A percentile compares a stretch with the other conserved stretches of the same genome.
These are phyloP conservation scores for Cassiopea andromeda DNA, from an alignment of 30 jellyfish, hydroid and myxozoan species.

Conservation along the genomic window DNA sequence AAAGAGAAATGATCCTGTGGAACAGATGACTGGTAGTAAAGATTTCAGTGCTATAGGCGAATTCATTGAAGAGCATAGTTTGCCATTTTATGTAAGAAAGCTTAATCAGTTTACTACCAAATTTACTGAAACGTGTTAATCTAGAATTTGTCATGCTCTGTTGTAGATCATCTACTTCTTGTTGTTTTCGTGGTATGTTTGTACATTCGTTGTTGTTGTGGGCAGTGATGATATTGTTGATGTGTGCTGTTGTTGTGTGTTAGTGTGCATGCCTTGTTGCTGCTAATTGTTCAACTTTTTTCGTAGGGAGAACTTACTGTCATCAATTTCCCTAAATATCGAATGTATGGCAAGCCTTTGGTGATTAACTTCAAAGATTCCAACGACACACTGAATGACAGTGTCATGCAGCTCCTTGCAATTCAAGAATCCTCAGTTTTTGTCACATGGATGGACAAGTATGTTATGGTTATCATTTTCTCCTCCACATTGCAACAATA, in stretches of 20 bases:
- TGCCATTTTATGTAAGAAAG: slow-evolving; percentile 31
- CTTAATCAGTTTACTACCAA: not conserved
- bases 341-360: slow-evolving; percentile 53
- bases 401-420: slow-evolving; percentile 4
- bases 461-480: slow-evolving; percentile 5
- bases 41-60: slow-evolving; percentile 34
- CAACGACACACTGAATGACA: slow-evolving; percentile 1
- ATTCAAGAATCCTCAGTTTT: not conserved
- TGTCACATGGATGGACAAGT: slow-evolving; percentile 78
- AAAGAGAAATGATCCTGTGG: slow-evolving; percentile 48
- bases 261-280: not conserved
- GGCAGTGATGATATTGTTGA: too few relatives aligned
- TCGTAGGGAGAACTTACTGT: slow-evolving; percentile 68
- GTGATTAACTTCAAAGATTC: slow-evolving; percentile 37
- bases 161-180: too few relatives aligned
- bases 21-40: slow-evolving; percentile 4
- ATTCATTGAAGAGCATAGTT: slow-evolving; percentile 45
- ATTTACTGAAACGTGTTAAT: not conserved
- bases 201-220: too few relatives aligned
- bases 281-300: not conserved
- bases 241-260: too few relatives aligned
- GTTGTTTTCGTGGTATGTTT: too few relatives aligned
- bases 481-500: not conserved
- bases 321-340: slow-evolving; percentile 57
- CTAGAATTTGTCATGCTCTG: too few relatives aligned